A percentile compares a stretch with the other conserved stretches of the same genome.
These are phyloP conservation scores for Nothura maculosa DNA, from an alignment of 2,797 vertebrate species.

Conservation along the genomic window DNA sequence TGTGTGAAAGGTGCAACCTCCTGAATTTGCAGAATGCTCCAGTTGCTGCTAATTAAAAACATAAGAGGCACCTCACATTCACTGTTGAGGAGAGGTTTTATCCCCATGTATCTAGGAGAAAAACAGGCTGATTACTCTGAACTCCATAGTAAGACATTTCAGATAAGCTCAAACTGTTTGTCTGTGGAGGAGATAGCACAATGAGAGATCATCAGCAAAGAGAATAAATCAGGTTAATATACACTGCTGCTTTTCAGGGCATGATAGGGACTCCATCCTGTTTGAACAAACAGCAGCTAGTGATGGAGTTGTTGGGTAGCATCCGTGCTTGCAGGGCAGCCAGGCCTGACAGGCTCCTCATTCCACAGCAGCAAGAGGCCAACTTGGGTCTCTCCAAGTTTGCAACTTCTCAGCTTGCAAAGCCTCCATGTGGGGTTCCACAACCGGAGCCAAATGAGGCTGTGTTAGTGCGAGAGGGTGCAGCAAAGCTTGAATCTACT, in stretches of 20 bases:
- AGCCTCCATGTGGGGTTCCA: background rate
- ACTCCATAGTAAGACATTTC: background rate
- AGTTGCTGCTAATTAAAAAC: accelerated
- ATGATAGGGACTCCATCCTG: background rate
- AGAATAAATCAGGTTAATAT: background rate
- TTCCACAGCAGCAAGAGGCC: background rate
- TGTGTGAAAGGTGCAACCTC: background rate
- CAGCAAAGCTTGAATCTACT: constrained; percentile 19
- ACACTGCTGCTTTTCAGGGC: background rate
- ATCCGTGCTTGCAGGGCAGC: background rate
- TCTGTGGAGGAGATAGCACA: background rate
- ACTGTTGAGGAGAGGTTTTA: background rate
- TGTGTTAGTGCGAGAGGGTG: background rate
- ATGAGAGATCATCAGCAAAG: background rate
- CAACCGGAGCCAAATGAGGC: background rate
- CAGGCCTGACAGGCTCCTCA: background rate
- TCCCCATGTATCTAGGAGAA: background rate
- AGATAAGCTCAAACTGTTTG: background rate
- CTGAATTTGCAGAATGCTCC: background rate
- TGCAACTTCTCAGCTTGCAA: background rate
- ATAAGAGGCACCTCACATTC: background rate
- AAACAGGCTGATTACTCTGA: background rate
- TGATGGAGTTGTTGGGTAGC: background rate
- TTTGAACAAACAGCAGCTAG: background rate
- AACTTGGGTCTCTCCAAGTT: background rate